phyloP scores from a whole-genome alignment of 2,888 invertebrate genomes.

The Drosophila neutralis region DNA sequence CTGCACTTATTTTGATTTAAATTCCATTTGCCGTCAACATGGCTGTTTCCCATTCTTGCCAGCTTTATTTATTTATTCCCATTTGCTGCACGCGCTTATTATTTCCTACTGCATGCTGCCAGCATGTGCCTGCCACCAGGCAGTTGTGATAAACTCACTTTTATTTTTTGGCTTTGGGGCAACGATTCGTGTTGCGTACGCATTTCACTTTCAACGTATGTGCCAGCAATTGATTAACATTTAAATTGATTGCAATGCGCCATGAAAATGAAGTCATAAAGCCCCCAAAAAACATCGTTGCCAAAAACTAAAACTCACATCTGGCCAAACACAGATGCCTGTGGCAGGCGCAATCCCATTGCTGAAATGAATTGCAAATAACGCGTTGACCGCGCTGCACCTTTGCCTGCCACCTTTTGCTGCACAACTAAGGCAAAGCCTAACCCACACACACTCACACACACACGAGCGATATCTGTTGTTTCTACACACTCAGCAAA shows the following conservation, averaged over 20 bases:
- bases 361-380: conserved; percentile 74
- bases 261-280: conserved; percentile 64
- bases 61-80: conserved; percentile 52
- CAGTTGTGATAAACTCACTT: conserved; percentile 26
- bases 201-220: conserved; percentile 41
- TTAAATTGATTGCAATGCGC: conserved; percentile 74
- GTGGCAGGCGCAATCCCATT: conserved; percentile 22
- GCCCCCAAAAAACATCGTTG: conserved; percentile 19
- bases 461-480: conserved; percentile 64
- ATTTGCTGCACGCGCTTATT: conserved; percentile 33
- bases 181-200: conserved; percentile 20
- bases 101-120: conserved; percentile 18
- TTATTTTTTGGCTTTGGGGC: neutral
- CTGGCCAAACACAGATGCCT: conserved; percentile 39
- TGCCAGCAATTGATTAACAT: conserved; percentile 72
- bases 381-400: conserved; percentile 79
- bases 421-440: conserved; percentile 66
- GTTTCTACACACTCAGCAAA: neutral
- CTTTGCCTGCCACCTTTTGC: conserved; percentile 77
- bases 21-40: conserved; percentile 48
- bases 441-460: conserved; percentile 29
- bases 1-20: conserved; percentile 63
- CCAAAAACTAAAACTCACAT: conserved; percentile 38
- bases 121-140: neutral
- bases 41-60: neutral